Evolutionary conservation across 2,888 invertebrate genomes (phyloP).

Genomic region (Macropis europaea): DNA sequence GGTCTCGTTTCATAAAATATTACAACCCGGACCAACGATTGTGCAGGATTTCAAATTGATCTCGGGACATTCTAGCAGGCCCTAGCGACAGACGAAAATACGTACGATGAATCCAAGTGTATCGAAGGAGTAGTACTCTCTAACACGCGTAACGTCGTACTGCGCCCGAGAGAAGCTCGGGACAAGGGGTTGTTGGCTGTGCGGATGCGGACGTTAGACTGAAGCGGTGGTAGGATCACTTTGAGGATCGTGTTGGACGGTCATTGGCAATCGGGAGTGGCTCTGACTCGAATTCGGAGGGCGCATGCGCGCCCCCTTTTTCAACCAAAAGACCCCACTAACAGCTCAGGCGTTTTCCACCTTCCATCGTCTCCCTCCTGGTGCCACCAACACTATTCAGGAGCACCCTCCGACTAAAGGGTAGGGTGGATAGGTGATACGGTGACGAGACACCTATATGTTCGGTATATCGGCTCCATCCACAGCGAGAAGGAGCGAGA

Average conservation of each 20-base stretch:
- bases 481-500: too few relatives aligned
- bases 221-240: slow-evolving; percentile 71
- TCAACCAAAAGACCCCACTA: slow-evolving; percentile 51
- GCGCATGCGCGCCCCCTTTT: slow-evolving; percentile 62
- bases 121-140: slow-evolving; percentile 7
- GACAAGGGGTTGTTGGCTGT: slow-evolving; percentile 71
- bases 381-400: slow-evolving; percentile 59
- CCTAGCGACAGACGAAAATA: background rate
- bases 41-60: too few relatives aligned
- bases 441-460: slow-evolving; percentile 67
- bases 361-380: slow-evolving; percentile 37
- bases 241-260: slow-evolving; percentile 66
- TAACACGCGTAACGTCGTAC: slow-evolving; percentile 50
- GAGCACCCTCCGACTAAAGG: slow-evolving; percentile 55
- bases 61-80: background rate
- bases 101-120: background rate
- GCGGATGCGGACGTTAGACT: slow-evolving; percentile 78
- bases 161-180: slow-evolving; percentile 50
- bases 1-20: too few relatives aligned
- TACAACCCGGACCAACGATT: too few relatives aligned
- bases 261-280: slow-evolving; percentile 69
- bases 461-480: slow-evolving; percentile 62
- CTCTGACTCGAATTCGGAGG: slow-evolving; percentile 45
- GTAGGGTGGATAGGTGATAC: slow-evolving; percentile 64
- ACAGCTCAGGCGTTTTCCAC: slow-evolving; percentile 44